phyloP scores from a whole-genome alignment of 92 coral and sea anemone species.

The Porites divaricata region DNA sequence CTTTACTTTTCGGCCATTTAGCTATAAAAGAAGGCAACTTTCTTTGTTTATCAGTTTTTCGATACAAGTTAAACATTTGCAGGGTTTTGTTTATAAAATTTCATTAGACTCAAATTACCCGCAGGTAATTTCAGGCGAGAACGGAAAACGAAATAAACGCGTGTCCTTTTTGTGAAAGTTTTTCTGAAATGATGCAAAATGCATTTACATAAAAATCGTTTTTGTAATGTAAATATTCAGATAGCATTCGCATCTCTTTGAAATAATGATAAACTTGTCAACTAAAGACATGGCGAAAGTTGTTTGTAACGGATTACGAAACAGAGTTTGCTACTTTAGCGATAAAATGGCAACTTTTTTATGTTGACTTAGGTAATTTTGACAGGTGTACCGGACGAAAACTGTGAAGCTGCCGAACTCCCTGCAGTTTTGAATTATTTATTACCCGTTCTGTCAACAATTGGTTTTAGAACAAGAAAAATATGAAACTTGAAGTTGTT shows the following conservation, averaged over 20 bases:
- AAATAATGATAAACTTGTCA: neutral
- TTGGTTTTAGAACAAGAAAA: constrained; percentile 43
- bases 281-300: neutral
- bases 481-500: constrained; percentile 17
- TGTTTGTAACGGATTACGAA: neutral
- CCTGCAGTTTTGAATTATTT: constrained; percentile 34
- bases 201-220: constrained; percentile 9
- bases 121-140: neutral
- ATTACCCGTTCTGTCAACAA: constrained; percentile 53
- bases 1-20: neutral
- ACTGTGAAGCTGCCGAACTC: constrained; percentile 18
- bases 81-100: neutral
- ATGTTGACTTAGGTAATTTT: constrained; percentile 1
- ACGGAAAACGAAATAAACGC: neutral
- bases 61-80: neutral
- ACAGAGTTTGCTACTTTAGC: neutral
- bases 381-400: constrained; percentile 32
- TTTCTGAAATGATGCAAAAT: neutral
- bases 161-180: neutral
- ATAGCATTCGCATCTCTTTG: neutral
- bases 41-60: constrained; percentile 1
- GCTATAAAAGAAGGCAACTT: neutral
- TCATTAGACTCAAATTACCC: neutral
- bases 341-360: constrained; percentile 33
- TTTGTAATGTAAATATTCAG: constrained; percentile 24